These are phyloP conservation scores for Hypsibius dujardini DNA, from an alignment of 1,140 invertebrate genomes.

Conservation along the genomic window DNA sequence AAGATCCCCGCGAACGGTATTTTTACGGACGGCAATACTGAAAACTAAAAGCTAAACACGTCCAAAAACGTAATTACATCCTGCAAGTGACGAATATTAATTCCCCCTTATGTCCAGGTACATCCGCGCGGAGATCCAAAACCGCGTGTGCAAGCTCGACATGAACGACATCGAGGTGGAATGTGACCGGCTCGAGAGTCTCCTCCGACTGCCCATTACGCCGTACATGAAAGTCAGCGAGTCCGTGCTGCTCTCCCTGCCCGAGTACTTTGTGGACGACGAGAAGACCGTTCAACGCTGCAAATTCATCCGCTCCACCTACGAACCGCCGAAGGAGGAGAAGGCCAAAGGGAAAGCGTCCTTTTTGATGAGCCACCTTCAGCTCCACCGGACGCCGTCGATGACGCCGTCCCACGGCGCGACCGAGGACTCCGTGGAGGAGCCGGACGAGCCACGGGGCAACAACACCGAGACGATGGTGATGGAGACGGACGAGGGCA, in stretches of 20 bases:
- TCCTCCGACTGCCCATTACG: constrained; percentile 33
- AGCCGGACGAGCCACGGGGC: neutral
- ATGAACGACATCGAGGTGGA: constrained; percentile 59
- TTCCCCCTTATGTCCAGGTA: constrained; percentile 28
- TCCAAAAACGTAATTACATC: too few relatives aligned
- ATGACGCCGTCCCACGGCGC: neutral
- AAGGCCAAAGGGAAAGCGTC: neutral
- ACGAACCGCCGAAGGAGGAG: too few relatives aligned
- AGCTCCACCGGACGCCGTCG: neutral
- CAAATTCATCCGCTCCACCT: neutral
- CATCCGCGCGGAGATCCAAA: constrained; percentile 72
- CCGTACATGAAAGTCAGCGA: neutral
- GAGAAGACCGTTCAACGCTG: neutral
- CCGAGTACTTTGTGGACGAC: neutral
- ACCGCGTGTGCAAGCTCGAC: constrained; percentile 65
- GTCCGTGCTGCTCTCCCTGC: neutral
- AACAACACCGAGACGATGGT: neutral
- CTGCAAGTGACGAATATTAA: too few relatives aligned
- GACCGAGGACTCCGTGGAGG: neutral
- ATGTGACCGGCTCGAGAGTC: constrained; percentile 51
- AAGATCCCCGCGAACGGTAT: constrained; percentile 45
- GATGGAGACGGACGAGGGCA: neutral
- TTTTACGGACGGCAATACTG: too few relatives aligned
- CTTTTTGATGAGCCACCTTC: neutral
- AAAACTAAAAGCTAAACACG: too few relatives aligned